phyloP scores from a whole-genome alignment of 92 coral and sea anemone species.

The Zoanthus gigantus region DNA sequence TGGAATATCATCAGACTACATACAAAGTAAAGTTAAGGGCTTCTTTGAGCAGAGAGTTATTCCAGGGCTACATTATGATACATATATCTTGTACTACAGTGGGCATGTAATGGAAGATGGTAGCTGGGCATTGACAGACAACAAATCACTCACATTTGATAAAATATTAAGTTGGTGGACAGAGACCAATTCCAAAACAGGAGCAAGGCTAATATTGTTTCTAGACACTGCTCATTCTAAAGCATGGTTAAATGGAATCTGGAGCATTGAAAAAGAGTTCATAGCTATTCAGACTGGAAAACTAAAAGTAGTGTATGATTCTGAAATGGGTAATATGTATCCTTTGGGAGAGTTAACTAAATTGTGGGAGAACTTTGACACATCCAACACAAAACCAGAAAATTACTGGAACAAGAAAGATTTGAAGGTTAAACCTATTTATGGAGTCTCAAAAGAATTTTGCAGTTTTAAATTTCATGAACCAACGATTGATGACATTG shows the following conservation, averaged over 20 bases:
- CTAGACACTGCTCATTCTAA: conserved; percentile 93
- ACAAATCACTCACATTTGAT: conserved; percentile 77
- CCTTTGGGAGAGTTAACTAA: conserved; percentile 94
- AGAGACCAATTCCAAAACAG: conserved; percentile 72
- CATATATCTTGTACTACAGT: conserved; percentile 93
- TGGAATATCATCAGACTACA: conserved; percentile 85
- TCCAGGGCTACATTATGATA: conserved; percentile 94
- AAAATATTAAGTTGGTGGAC: conserved; percentile 88
- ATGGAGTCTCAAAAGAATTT: conserved; percentile 94
- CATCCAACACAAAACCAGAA: conserved; percentile 69
- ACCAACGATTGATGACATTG: conserved; percentile 91
- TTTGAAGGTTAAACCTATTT: conserved; percentile 77
- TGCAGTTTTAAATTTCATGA: conserved; percentile 95
- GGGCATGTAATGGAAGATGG: conserved; percentile 93
- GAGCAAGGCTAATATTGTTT: conserved; percentile 84
- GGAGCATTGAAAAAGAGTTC: conserved; percentile 78
- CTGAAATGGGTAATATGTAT: conserved; percentile 81
- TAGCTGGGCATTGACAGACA: conserved; percentile 89
- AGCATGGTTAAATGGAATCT: conserved; percentile 86
- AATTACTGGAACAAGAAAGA: conserved; percentile 68
- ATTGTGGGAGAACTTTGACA: conserved; percentile 83
- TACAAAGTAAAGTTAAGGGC: conserved; percentile 78
- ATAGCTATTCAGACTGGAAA: conserved; percentile 95
- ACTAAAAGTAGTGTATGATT: conserved; percentile 68
- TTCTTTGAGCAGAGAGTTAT: conserved; percentile 91